phyloP scores from a whole-genome alignment of 2,888 invertebrate species.

The Drosophila pseudotalamancana region DNA sequence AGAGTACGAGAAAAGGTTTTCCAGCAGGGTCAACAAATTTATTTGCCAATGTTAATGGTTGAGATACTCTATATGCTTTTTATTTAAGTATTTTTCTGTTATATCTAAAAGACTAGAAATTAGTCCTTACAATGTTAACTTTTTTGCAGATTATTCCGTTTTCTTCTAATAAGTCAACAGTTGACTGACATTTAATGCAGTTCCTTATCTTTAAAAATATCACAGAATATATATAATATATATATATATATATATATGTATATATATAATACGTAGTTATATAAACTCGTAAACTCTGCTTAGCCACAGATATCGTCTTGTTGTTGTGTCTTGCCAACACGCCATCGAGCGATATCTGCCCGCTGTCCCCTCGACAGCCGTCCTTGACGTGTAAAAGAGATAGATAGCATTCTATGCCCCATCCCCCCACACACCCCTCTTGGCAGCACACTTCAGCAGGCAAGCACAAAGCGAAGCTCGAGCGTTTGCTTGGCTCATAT shows the following conservation, averaged over 20 bases:
- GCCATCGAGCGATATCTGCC: constrained; percentile 43
- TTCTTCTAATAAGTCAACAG: neutral
- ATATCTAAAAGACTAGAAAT: too few species aligned
- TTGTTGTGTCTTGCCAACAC: constrained; percentile 44
- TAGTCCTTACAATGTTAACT: too few species aligned
- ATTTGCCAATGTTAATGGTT: neutral
- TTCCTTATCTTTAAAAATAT: constrained; percentile 22
- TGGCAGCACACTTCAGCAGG: constrained; percentile 47
- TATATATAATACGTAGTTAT: constrained; percentile 30
- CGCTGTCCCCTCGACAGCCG: neutral
- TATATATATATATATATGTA: constrained; percentile 18
- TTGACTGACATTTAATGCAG: constrained; percentile 24
- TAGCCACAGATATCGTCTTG: constrained; percentile 36
- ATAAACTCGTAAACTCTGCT: constrained; percentile 50
- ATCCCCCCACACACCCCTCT: neutral
- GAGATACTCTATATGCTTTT: neutral
- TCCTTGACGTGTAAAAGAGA: constrained; percentile 70
- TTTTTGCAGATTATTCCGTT: too few species aligned
- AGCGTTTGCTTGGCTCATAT: constrained; percentile 76
- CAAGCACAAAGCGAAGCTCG: constrained; percentile 52
- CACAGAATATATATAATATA: constrained; percentile 1
- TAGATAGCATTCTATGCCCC: constrained; percentile 67
- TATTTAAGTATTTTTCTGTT: neutral
- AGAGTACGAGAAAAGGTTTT: neutral
- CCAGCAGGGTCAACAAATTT: neutral